phyloP scores from a whole-genome alignment of 2,797 vertebrate genomes.

The Macropodus opercularis region DNA sequence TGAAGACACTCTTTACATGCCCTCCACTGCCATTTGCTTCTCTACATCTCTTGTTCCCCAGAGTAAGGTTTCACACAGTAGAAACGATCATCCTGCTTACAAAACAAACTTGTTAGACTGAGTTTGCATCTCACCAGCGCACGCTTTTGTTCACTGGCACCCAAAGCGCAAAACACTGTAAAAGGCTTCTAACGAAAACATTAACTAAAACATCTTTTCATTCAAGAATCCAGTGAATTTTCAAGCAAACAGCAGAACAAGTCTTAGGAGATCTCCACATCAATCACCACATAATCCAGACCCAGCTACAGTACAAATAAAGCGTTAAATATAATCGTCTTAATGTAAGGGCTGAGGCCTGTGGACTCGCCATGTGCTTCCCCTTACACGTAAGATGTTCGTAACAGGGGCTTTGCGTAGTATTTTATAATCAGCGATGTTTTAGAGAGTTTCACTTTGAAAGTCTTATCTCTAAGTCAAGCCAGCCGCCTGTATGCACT shows the following conservation, averaged over 20 bases:
- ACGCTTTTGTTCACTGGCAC: background rate
- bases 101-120: background rate
- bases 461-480: constrained; percentile 15
- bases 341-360: no score
- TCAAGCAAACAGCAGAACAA: background rate
- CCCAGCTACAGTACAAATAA: no score
- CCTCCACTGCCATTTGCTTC: background rate
- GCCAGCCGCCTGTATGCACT: background rate
- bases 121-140: background rate
- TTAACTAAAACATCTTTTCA: no score
- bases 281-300: no score
- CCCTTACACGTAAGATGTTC: constrained; percentile 36
- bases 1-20: background rate
- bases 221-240: no score
- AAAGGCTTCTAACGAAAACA: no score
- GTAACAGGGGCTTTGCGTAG: background rate
- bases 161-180: background rate
- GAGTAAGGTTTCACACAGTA: background rate
- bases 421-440: background rate
- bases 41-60: background rate
- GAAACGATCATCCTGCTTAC: background rate
- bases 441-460: constrained; percentile 18
- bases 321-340: no score
- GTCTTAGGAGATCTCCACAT: background rate
- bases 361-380: constrained; percentile 19